Evolutionary conservation across 2,888 invertebrate genomes (phyloP).

Genomic region (Brachyopa scutellaris): DNA sequence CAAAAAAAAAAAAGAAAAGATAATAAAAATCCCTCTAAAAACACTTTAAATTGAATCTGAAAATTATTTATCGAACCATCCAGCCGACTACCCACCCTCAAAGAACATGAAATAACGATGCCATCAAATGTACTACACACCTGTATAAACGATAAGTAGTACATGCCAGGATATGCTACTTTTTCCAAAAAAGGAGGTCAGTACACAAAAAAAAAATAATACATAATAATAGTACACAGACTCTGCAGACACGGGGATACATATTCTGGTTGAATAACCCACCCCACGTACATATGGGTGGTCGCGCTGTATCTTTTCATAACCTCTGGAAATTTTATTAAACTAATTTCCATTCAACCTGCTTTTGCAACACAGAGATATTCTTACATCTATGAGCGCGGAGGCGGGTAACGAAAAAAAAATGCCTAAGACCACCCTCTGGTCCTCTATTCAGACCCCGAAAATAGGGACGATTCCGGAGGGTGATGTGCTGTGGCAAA

Average conservation of each 20-base stretch:
- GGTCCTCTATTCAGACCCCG: not conserved
- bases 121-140: constrained; percentile 27
- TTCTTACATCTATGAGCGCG: too few relatives aligned
- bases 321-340: constrained; percentile 43
- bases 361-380: constrained; percentile 10
- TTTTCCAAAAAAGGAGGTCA: constrained; percentile 37
- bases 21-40: too few relatives aligned
- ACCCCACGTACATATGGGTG: not conserved
- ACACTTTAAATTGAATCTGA: constrained; percentile 42
- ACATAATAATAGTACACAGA: too few relatives aligned
- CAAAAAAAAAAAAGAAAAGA: too few relatives aligned
- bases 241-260: constrained; percentile 42
- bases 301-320: constrained; percentile 41
- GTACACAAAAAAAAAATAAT: not conserved
- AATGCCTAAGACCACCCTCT: not conserved
- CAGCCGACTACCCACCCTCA: not conserved
- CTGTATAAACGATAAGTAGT: not conserved
- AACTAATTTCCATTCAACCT: constrained; percentile 59
- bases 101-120: constrained; percentile 37
- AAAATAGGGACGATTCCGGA: not conserved
- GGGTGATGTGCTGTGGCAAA: not conserved
- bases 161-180: constrained; percentile 15
- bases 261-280: constrained; percentile 31
- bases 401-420: too few relatives aligned
- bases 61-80: constrained; percentile 40